phyloP scores from a whole-genome alignment of 1,140 invertebrate genomes.

The Eumeta japonica region DNA sequence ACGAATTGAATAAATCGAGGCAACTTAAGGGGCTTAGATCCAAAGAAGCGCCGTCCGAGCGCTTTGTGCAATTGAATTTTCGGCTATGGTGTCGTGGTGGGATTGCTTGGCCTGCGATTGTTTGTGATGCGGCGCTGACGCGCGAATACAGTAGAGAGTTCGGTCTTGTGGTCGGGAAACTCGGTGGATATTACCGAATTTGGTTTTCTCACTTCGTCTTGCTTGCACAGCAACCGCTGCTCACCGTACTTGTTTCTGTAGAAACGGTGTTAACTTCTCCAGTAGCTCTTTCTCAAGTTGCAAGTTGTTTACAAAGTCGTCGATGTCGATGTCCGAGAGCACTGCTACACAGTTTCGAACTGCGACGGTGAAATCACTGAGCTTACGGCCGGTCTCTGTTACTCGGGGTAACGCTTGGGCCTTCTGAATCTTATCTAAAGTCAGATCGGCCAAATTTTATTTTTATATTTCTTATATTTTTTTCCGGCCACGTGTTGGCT shows the following conservation, averaged over 20 bases:
- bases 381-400: not conserved
- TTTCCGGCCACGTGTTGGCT: not conserved
- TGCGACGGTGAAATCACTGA: not conserved
- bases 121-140: too few relatives aligned
- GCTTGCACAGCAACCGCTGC: too few relatives aligned
- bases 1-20: slow-evolving; percentile 9
- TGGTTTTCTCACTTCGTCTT: too few relatives aligned
- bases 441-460: not conserved
- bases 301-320: slow-evolving; percentile 1
- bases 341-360: slow-evolving; percentile 3
- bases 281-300: slow-evolving; percentile 1
- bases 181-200: too few relatives aligned
- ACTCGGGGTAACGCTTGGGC: slow-evolving; percentile 1
- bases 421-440: slow-evolving; percentile 1
- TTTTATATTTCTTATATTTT: not conserved
- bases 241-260: not conserved
- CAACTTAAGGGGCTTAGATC: slow-evolving; percentile 14
- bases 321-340: not conserved
- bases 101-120: too few relatives aligned
- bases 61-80: too few relatives aligned
- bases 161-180: too few relatives aligned
- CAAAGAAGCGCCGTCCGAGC: slow-evolving; percentile 10
- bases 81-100: too few relatives aligned
- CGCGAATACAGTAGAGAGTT: too few relatives aligned
- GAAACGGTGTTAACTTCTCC: slow-evolving; percentile 1